Base-by-base conservation (phyloP, 2,888 invertebrate species). In the Punctoribates punctum region DNA sequence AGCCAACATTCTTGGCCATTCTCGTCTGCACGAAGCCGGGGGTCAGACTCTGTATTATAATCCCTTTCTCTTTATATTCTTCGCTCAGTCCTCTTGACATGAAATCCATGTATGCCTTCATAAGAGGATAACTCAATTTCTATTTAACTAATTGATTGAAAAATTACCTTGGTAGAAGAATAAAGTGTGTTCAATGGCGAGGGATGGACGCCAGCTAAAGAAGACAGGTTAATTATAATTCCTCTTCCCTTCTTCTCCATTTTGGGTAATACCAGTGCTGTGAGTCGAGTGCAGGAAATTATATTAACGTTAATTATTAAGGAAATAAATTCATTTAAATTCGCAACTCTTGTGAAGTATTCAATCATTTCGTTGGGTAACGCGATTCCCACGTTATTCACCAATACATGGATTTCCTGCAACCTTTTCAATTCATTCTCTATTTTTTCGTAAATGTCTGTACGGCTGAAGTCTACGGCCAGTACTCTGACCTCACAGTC, bases 141-240 rank as follows among this genome's bases (percentile, higher is more conserved):
- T 34, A 34, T 5, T 34, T 3, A 34, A 8, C 34, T 34, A 34
- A 34, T 34, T 34, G 8, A 34, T 5, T 5, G 8, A 5, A 34
- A 81, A 11, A 34, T 34, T 34, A 77, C 91, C 88, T 96, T 96
- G 2, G 92, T 90, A 0, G 95, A 94, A 0, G 92, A 91, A 83
- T 96, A 96, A 0, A 94, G 90, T 0, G 93, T 89, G 83, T 92
- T 91, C 74, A 91, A 84, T 83, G 94, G 94, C 0, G 94, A 90
- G 1, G 92, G 92, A 92, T 34, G 34, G 34, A 34, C 34, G 8
- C 34, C 34, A 34, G 34, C 34, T 5, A 34, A 8, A 0, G 95
- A 95, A 0, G 94, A 93, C 17, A 96, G 88, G 83, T 95, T 95
- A 38, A 96, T 91, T 72, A 96, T 88, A 0, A 94, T 94, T 0